Base-by-base conservation (phyloP, 2,797 vertebrate genomes). In the Ctenopoma kingsleyae region DNA sequence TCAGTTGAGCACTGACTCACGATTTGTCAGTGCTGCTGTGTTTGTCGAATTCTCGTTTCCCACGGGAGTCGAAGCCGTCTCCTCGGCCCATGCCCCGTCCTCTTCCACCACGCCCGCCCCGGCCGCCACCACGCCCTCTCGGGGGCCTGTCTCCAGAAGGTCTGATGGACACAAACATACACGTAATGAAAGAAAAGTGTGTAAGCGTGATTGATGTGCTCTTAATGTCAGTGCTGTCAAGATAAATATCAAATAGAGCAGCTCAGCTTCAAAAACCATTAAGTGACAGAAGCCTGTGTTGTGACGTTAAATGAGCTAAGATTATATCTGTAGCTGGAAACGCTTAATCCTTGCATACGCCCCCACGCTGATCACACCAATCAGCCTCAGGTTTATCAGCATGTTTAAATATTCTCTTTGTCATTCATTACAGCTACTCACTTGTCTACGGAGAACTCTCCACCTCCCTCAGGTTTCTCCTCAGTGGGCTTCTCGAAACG, bases 11-110 rank as follows among this genome's bases (percentile, higher is more conserved):
- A n/a, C 30, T 88, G 86, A 96, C 98, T 98, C 94, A 99, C 98
- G 96, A 93, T 97, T 97, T 96, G 93, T 99, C 97, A 43, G 86
- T 97, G 93, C 96, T 95, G 40, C 97, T 98, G 82, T 99, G 97
- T 84, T 97, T 95, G 90, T 99, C 98, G 38, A 98, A 99, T 87
- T 99, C 98, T 65, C 97, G 96, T 59, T 99, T 99, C 63, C 98
- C 98, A 23, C 97, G 96, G 6, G 97, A 97, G 92, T 99, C 98
- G 62, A 99, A 99, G 43, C 97, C 97, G 0, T 99, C 98, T 16
- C 95, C 95, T 82, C 97, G 92, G 87, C 97, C 97, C 94, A 98
- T 95, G 36, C 98, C 98, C 44, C 97, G 96, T 3, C 98, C 97
- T 8, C 98, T 95, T 25, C 97, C 97, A 13, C 97, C 97, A 5